Percentiles rank a stretch among this genome's conserved stretches.
Evolutionary conservation across 2,888 invertebrate genomes (phyloP).

Genomic region (Dorcus hopei): DNA sequence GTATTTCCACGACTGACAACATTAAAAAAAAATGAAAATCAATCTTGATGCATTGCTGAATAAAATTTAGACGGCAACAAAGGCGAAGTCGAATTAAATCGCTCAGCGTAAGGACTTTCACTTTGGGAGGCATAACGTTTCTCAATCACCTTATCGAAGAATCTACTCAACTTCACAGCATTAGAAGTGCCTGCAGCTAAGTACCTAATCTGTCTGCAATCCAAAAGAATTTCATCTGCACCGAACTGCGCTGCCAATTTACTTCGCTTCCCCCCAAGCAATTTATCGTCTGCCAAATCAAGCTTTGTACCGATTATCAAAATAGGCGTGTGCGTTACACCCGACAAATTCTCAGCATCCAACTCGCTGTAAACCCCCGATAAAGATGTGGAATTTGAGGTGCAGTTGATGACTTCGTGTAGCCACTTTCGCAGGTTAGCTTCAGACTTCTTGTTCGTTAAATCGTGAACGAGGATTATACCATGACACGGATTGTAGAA

Average conservation of each 20-base stretch:
- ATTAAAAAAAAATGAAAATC: slow-evolving; percentile 21
- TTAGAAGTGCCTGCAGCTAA: slow-evolving; percentile 93
- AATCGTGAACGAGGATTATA: slow-evolving; percentile 92
- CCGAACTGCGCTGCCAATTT: slow-evolving; percentile 85
- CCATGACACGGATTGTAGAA: slow-evolving; percentile 95
- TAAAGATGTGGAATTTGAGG: slow-evolving; percentile 49
- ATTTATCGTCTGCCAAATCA: slow-evolving; percentile 77
- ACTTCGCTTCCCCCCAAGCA: slow-evolving; percentile 61
- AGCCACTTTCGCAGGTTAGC: slow-evolving; percentile 92
- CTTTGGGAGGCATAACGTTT: slow-evolving; percentile 48
- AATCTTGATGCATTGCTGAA: slow-evolving; percentile 38
- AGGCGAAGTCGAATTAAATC: slow-evolving; percentile 41
- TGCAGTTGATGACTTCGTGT: slow-evolving; percentile 80
- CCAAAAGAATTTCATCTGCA: slow-evolving; percentile 90
- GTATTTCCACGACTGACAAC: no score
- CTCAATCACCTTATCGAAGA: slow-evolving; percentile 85
- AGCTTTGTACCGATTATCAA: slow-evolving; percentile 92
- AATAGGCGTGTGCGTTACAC: slow-evolving; percentile 86
- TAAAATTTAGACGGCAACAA: slow-evolving; percentile 45
- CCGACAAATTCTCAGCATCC: slow-evolving; percentile 83
- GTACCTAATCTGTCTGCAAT: slow-evolving; percentile 69
- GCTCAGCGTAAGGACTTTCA: slow-evolving; percentile 38
- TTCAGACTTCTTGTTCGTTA: slow-evolving; percentile 94
- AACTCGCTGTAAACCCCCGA: slow-evolving; percentile 59
- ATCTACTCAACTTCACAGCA: slow-evolving; percentile 87